Conservation (phyloP, 2,888 invertebrate genomes). For the Tenthredo livida region DNA sequence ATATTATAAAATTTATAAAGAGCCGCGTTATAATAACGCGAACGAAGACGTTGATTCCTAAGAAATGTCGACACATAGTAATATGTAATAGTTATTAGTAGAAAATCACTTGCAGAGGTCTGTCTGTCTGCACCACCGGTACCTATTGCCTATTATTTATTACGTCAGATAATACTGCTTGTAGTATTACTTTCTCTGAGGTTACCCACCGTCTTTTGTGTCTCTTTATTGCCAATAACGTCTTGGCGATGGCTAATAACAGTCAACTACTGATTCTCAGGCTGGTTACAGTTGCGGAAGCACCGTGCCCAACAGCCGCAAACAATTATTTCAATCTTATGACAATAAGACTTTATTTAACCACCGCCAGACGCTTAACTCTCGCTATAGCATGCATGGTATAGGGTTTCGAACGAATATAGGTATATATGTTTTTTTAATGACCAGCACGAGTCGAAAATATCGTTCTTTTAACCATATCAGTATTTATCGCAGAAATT, state of each 20-base stretch:
- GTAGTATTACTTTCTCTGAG: slow-evolving; percentile 35
- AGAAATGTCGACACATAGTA: neutral
- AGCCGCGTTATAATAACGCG: neutral
- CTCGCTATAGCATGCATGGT: neutral
- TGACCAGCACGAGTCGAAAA: too few species aligned
- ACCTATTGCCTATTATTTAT: slow-evolving; percentile 9
- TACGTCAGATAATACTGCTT: slow-evolving; percentile 31
- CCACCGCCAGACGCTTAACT: neutral
- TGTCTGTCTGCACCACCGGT: neutral
- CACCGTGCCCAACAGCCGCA: slow-evolving; percentile 62
- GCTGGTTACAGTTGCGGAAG: slow-evolving; percentile 64
- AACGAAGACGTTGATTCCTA: neutral
- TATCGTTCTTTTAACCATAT: too few species aligned
- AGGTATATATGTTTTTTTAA: neutral
- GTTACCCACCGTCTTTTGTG: slow-evolving; percentile 38
- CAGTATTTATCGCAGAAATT: too few species aligned
- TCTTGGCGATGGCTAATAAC: slow-evolving; percentile 27
- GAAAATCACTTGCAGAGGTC: neutral
- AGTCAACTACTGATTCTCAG: slow-evolving; percentile 29
- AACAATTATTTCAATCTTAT: slow-evolving; percentile 71
- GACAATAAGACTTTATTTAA: slow-evolving; percentile 33
- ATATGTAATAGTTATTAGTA: neutral
- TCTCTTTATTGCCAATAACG: slow-evolving; percentile 40
- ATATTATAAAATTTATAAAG: neutral
- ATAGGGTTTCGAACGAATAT: neutral